Base-by-base conservation (phyloP, 2,113 vertebrate genomes). In the Pelobates fuscus region DNA sequence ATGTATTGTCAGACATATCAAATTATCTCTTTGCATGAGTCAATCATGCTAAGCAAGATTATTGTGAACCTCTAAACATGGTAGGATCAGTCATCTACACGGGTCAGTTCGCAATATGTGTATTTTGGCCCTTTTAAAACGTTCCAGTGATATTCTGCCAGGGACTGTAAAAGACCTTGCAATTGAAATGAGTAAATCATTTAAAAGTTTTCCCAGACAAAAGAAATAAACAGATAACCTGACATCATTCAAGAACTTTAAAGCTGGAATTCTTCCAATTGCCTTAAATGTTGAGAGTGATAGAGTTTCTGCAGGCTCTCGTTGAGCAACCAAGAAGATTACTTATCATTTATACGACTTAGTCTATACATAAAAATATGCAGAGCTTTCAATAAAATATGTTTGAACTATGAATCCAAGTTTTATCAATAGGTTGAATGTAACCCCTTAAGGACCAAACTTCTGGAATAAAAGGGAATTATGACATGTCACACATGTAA, bases 161-260 rank as follows among this genome's bases (percentile, higher is more conserved):
- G 44, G 29, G 70, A 64, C 25, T 2, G 30, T 25, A 80, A 73
- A 77, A 78, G 84, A 70, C 71, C 81, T 37, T 83, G 82, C 79
- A 68, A 80, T 70, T 54, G 78, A 87, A 83, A 79, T 78, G 73
- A 78, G 80, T 62, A 78, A 72, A 79, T 80, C 83, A 80, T 84
- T 62, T 74, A 32, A 62, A 78, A 29, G 64, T 2, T 74, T 63
- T 5, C 68, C 74, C 23, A 2, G 30, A 79, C 72, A 81, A 82
- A 80, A 85, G 81, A 84, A 86, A 86, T 83, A 87, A 86, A 83
- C 81, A 81, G 59, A 82, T 82, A 82, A 83, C 80, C 70, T 82
- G 86, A 72, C 78, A 78, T 79, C 12, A 77, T 55, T 79, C 21
- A 72, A 37, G 70, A 79, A 76, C 67, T 64, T 78, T 25, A 21